Conservation (phyloP, 2,113 vertebrate species). For the Aphyosemion australe region DNA sequence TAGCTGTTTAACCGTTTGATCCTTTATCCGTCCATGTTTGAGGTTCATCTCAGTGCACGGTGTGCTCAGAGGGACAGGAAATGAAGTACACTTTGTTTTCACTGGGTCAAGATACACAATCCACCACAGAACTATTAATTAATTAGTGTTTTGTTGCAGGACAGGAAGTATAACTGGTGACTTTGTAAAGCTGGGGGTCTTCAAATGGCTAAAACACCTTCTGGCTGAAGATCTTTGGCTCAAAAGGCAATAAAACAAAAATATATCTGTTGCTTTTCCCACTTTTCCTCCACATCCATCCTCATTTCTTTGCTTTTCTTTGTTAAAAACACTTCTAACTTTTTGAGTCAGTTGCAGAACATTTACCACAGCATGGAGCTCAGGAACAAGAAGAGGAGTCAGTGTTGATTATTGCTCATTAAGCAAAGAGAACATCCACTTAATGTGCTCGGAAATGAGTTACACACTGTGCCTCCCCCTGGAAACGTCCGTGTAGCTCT, state of each 20-base stretch:
- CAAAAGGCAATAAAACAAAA: not conserved
- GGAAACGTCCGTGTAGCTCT: constrained; percentile 84
- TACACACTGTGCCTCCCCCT: constrained; percentile 81
- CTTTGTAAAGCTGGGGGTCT: not conserved
- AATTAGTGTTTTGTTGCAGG: no score
- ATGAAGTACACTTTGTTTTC: constrained; percentile 57
- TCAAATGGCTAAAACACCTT: not conserved
- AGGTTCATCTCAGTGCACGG: not conserved
- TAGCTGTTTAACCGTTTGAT: constrained; percentile 63
- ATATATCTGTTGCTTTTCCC: not conserved
- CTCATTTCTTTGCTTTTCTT: not conserved
- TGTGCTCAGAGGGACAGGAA: constrained; percentile 2
- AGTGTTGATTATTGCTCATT: constrained; percentile 91
- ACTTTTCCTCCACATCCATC: not conserved
- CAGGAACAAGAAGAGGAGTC: constrained; percentile 84
- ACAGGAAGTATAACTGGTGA: not conserved
- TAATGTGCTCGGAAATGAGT: constrained; percentile 85
- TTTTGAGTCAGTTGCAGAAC: not conserved
- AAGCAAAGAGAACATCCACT: constrained; percentile 88
- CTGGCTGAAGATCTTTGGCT: not conserved
- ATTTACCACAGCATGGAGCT: constrained; percentile 72
- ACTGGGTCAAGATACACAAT: constrained; percentile 4
- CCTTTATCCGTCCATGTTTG: constrained; percentile 24
- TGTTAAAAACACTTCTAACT: not conserved
- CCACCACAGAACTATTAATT: no score